A percentile compares a stretch with the other conserved stretches of the same genome.
Evolutionary conservation across 1,140 invertebrate species (phyloP).

Genomic region (Hylyphantes graminicola): DNA sequence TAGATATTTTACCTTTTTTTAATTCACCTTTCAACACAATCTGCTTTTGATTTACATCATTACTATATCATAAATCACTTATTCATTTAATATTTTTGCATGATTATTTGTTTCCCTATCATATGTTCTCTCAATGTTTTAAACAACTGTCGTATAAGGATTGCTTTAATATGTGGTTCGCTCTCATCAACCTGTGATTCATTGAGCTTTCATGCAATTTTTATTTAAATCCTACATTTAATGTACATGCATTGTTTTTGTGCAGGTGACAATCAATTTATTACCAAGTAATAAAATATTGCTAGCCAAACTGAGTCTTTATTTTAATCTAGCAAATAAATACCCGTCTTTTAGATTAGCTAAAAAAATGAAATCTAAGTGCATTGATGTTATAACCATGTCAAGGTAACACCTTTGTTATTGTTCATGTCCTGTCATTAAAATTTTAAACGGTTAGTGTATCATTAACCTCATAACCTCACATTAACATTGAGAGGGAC

Average conservation of each 20-base stretch:
- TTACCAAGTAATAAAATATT: slow-evolving; percentile 44
- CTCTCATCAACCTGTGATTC: slow-evolving; percentile 44
- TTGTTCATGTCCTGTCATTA: no score
- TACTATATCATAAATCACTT: not conserved
- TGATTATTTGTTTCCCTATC: not conserved
- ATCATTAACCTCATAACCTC: no score
- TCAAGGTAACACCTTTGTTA: no score
- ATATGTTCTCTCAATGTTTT: not conserved
- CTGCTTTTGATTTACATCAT: not conserved
- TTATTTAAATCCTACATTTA: slow-evolving; percentile 26
- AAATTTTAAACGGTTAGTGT: no score
- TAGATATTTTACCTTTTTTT: not conserved
- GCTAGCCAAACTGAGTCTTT: no score
- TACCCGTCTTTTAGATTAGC: no score
- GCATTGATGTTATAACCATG: no score
- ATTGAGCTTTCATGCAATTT: slow-evolving; percentile 44
- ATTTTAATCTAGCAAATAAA: no score
- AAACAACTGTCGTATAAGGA: not conserved
- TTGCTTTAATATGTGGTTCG: not conserved
- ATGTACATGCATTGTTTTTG: slow-evolving; percentile 36
- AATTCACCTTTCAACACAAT: not conserved
- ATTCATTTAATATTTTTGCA: not conserved
- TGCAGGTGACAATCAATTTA: slow-evolving; percentile 46
- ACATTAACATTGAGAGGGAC: no score
- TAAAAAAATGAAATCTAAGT: no score